A percentile compares a stretch with the other conserved stretches of the same genome.
These are phyloP conservation scores for Rotaria magnacalcarata DNA, from an alignment of 2,888 invertebrate species.

Conservation along the genomic window DNA sequence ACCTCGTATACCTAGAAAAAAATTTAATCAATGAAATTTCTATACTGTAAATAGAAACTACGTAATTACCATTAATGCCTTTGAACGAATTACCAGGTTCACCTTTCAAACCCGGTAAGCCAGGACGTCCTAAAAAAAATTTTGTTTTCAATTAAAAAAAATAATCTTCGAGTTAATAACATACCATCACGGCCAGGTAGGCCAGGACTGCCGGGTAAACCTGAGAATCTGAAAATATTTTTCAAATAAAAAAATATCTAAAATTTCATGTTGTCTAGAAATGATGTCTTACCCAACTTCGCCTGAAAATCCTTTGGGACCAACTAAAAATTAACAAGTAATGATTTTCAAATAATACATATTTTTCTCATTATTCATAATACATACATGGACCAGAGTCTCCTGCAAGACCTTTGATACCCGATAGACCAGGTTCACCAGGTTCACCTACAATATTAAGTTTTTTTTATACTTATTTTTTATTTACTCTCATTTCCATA, in stretches of 20 bases:
- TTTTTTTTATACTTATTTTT: not conserved
- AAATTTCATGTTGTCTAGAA: not conserved
- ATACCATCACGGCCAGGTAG: constrained; percentile 19
- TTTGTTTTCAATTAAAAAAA: too few relatives aligned
- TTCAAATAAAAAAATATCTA: not conserved
- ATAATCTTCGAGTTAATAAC: not conserved
- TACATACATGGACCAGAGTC: constrained; percentile 12
- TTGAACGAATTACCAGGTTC: not conserved
- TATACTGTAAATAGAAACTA: not conserved
- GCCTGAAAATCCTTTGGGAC: constrained; percentile 8
- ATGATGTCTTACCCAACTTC: not conserved
- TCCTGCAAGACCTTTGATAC: not conserved
- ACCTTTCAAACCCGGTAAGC: not conserved
- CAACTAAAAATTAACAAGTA: not conserved
- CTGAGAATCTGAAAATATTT: not conserved
- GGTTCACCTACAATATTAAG: not conserved
- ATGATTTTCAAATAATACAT: not conserved
- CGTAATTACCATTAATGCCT: constrained; percentile 3
- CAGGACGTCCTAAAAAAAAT: not conserved
- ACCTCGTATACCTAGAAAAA: not conserved
- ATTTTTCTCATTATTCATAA: not conserved
- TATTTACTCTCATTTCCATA: not conserved
- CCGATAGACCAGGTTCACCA: constrained; percentile 2
- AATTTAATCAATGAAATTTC: not conserved
- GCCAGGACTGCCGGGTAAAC: not conserved